Percentiles rank a stretch among this genome's conserved stretches.
These are phyloP conservation scores for Gavialis gangeticus DNA, from an alignment of 2,113 vertebrate genomes.

Conservation along the genomic window DNA sequence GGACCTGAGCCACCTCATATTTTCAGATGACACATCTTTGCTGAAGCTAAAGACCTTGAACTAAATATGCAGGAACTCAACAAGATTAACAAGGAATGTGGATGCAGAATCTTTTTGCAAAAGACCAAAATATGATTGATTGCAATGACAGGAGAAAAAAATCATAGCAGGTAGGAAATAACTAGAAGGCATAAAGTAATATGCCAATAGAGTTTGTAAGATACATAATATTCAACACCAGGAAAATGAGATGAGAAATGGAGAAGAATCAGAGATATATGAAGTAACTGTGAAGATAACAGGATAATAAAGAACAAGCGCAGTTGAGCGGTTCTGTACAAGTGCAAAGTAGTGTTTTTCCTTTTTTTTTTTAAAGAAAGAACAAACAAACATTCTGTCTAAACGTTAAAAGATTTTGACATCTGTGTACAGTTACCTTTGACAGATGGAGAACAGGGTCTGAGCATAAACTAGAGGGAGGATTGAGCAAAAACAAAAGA, in stretches of 20 bases:
- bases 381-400: not conserved
- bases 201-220: not conserved
- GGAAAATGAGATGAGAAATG: not conserved
- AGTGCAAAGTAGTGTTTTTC: not conserved
- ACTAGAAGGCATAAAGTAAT: accelerated
- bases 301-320: not conserved
- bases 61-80: conserved; percentile 46
- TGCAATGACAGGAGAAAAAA: conserved; percentile 71
- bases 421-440: not conserved
- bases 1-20: conserved; percentile 74
- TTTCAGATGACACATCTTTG: conserved; percentile 69
- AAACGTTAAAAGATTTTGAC: not conserved
- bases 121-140: conserved; percentile 67
- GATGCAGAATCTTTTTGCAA: conserved; percentile 59
- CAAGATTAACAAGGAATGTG: conserved; percentile 59
- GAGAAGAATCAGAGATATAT: not conserved
- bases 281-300: not conserved
- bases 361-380: not conserved
- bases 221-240: not conserved
- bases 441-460: not conserved
- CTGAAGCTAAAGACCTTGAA: conserved; percentile 79
- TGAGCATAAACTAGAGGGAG: not conserved
- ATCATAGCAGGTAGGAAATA: conserved; percentile 25
- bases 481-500: not conserved
- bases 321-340: not conserved